Evolutionary conservation across 2,888 invertebrate genomes (phyloP).

Genomic region (Cheilosia pagana): DNA sequence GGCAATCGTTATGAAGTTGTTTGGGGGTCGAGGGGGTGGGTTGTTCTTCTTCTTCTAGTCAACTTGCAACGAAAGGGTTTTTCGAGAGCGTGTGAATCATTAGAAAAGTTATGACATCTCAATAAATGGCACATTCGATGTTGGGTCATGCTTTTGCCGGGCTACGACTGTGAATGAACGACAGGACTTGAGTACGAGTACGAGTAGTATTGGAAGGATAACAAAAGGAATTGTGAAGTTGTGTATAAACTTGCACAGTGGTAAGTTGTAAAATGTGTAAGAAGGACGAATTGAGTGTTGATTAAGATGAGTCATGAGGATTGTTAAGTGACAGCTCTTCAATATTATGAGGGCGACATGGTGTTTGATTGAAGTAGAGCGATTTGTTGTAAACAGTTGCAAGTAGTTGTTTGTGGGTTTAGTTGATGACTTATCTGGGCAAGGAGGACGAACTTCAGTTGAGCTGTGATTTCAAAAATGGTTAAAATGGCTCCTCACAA

Average conservation of each 20-base stretch:
- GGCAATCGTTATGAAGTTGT: slow-evolving; percentile 64
- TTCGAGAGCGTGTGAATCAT: slow-evolving; percentile 75
- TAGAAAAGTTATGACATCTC: slow-evolving; percentile 75
- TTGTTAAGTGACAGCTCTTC: slow-evolving; percentile 58
- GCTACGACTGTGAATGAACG: slow-evolving; percentile 31
- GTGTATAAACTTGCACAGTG: slow-evolving; percentile 49
- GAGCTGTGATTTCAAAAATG: too few relatives aligned
- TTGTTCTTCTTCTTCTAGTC: slow-evolving; percentile 16
- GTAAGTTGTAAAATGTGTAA: slow-evolving; percentile 61
- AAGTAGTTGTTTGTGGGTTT: slow-evolving; percentile 7
- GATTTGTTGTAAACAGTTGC: slow-evolving; percentile 44
- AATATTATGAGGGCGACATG: slow-evolving; percentile 8
- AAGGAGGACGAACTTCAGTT: too few relatives aligned
- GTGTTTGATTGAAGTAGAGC: slow-evolving; percentile 35
- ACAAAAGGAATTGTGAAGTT: slow-evolving; percentile 35
- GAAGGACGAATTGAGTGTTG: slow-evolving; percentile 68
- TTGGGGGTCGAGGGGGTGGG: background rate
- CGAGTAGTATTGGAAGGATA: slow-evolving; percentile 40
- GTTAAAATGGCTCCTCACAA: too few relatives aligned
- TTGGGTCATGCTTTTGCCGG: slow-evolving; percentile 65
- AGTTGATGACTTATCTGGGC: too few relatives aligned
- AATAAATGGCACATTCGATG: slow-evolving; percentile 74
- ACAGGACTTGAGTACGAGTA: background rate
- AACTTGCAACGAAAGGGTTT: slow-evolving; percentile 46
- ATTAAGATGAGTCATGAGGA: slow-evolving; percentile 74